phyloP scores from a whole-genome alignment of 2,113 vertebrate species.

The Corapipo altera region DNA sequence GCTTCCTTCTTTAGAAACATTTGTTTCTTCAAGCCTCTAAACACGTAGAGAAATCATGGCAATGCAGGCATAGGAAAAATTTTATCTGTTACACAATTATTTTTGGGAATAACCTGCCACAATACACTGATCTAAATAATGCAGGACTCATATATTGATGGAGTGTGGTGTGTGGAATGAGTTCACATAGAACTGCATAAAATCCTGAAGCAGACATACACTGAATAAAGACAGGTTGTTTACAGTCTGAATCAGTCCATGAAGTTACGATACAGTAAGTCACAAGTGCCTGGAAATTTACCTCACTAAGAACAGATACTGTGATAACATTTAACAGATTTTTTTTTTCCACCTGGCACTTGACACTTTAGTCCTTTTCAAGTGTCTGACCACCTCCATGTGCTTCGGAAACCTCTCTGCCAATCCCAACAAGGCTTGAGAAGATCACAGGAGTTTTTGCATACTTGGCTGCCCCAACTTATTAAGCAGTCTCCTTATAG shows the following conservation, averaged over 20 bases:
- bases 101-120: not conserved
- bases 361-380: conserved; percentile 41
- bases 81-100: not conserved
- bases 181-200: not conserved
- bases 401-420: conserved; percentile 56
- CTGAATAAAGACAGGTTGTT: not conserved
- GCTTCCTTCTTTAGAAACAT: not conserved
- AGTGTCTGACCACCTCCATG: conserved; percentile 54
- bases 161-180: not conserved
- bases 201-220: not conserved
- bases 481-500: conserved; percentile 70
- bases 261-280: not conserved
- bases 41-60: not conserved
- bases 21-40: not conserved
- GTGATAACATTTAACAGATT: conserved; percentile 27
- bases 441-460: conserved; percentile 64
- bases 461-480: conserved; percentile 58
- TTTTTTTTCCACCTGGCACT: conserved; percentile 36
- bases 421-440: conserved; percentile 60
- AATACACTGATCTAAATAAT: not conserved
- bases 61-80: not conserved
- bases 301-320: conserved; percentile 23
- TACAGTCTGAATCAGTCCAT: not conserved
- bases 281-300: conserved; percentile 9
- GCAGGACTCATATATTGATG: not conserved